phyloP scores from a whole-genome alignment of 2,888 invertebrate species.

The Resseliella maxima region DNA sequence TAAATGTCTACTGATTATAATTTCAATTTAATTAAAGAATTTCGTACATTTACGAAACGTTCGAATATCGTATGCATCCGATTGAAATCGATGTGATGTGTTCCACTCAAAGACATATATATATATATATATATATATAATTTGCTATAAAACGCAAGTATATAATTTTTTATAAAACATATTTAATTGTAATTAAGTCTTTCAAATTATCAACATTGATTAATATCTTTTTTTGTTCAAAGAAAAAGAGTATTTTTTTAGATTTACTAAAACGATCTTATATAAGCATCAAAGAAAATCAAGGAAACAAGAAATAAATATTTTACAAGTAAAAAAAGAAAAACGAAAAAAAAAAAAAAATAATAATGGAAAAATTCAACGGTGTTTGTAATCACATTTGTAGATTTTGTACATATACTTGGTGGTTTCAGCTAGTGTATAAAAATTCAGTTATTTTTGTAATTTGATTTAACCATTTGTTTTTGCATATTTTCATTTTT shows the following conservation, averaged over 20 bases:
- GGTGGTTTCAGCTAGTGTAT: constrained; percentile 15
- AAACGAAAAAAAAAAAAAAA: neutral
- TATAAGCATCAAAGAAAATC: constrained; percentile 23
- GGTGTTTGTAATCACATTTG: constrained; percentile 38
- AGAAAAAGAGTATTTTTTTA: neutral
- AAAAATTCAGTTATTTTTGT: neutral
- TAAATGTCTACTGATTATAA: too few relatives aligned
- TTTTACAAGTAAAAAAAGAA: constrained; percentile 7
- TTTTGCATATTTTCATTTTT: neutral
- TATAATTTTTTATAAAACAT: too few relatives aligned
- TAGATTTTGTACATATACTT: constrained; percentile 8
- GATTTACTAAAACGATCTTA: constrained; percentile 42
- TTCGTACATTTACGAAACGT: too few relatives aligned
- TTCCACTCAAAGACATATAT: too few relatives aligned
- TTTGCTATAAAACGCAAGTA: too few relatives aligned
- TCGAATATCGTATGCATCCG: too few relatives aligned
- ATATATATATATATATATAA: too few relatives aligned
- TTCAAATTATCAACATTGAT: neutral
- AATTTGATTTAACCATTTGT: neutral
- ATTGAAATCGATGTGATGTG: too few relatives aligned
- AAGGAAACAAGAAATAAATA: constrained; percentile 47
- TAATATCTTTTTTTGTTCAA: constrained; percentile 44
- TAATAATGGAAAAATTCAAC: neutral
- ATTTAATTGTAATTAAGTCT: neutral
- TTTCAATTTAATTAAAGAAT: too few relatives aligned